Evolutionary conservation across 1,140 invertebrate species (phyloP).

Genomic region (Microplitis mediator): DNA sequence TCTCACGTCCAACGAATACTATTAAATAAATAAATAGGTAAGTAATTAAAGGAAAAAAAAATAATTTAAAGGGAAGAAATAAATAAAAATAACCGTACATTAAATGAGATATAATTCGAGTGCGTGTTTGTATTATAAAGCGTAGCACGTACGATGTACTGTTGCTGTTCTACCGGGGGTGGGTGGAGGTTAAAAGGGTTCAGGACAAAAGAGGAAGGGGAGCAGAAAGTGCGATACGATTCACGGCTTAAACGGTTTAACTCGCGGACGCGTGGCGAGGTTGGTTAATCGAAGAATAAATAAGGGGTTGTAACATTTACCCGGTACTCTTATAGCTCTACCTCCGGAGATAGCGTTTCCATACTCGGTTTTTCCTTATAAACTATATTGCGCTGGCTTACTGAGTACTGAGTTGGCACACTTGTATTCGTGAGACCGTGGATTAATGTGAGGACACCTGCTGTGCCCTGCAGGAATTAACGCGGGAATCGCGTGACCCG

Average conservation of each 20-base stretch:
- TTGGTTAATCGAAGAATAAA: slow-evolving; percentile 54
- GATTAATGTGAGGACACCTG: slow-evolving; percentile 55
- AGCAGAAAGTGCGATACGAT: neutral
- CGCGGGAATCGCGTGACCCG: slow-evolving; percentile 56
- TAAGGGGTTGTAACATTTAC: slow-evolving; percentile 39
- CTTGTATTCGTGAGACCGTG: slow-evolving; percentile 32
- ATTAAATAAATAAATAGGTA: too few species aligned
- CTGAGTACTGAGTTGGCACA: slow-evolving; percentile 9
- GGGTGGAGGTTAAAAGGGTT: neutral
- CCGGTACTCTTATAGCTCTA: neutral
- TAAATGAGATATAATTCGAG: neutral
- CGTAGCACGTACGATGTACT: neutral
- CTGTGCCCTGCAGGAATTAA: slow-evolving; percentile 57
- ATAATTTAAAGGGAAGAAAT: neutral
- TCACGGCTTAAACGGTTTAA: slow-evolving; percentile 23
- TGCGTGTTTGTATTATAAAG: neutral
- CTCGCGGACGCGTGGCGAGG: slow-evolving; percentile 27
- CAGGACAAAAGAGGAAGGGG: neutral
- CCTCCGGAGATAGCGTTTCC: neutral
- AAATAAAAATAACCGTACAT: neutral
- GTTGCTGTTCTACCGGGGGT: too few species aligned
- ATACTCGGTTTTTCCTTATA: neutral
- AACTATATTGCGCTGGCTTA: slow-evolving; percentile 35
- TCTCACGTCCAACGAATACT: too few species aligned
- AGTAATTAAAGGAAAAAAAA: neutral